A percentile compares a stretch with the other conserved stretches of the same genome.
Evolutionary conservation across 37 sponge, comb jelly and placozoan genomes (phyloP).

Genomic region (Ianthella basta): DNA sequence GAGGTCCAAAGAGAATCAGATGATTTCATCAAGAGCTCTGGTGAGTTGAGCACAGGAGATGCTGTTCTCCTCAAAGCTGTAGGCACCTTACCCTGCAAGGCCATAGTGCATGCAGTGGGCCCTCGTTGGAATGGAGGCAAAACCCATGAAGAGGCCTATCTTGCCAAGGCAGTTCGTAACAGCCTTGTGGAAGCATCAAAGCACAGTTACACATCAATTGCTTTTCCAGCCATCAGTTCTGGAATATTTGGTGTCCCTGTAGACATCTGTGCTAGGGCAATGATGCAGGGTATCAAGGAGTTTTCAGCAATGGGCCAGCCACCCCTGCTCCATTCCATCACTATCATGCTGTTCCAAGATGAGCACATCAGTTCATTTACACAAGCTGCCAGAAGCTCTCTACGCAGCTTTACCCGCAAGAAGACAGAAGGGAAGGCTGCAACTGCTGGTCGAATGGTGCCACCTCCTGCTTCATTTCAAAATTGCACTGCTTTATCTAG

Average conservation of each 20-base stretch:
- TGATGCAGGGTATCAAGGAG: slow-evolving; percentile 28
- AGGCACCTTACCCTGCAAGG: slow-evolving; percentile 59
- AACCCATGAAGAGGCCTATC: slow-evolving; percentile 28
- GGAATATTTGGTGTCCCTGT: slow-evolving; percentile 24
- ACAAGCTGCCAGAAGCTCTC: neutral
- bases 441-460: too few relatives aligned
- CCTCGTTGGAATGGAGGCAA: slow-evolving; percentile 45
- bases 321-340: too few relatives aligned
- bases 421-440: too few relatives aligned
- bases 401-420: too few relatives aligned
- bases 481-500: too few relatives aligned
- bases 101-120: slow-evolving; percentile 70
- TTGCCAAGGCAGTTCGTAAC: slow-evolving; percentile 19
- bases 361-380: neutral
- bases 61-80: slow-evolving; percentile 48
- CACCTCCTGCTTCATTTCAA: too few relatives aligned
- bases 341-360: neutral
- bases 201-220: neutral
- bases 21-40: slow-evolving; percentile 9
- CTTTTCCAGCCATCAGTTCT: slow-evolving; percentile 16
- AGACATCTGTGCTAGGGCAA: neutral
- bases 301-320: too few relatives aligned
- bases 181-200: neutral
- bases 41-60: slow-evolving; percentile 49
- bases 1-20: slow-evolving; percentile 53